Evolutionary conservation across 2,888 invertebrate species (phyloP).

Genomic region (Xestia ashworthii): DNA sequence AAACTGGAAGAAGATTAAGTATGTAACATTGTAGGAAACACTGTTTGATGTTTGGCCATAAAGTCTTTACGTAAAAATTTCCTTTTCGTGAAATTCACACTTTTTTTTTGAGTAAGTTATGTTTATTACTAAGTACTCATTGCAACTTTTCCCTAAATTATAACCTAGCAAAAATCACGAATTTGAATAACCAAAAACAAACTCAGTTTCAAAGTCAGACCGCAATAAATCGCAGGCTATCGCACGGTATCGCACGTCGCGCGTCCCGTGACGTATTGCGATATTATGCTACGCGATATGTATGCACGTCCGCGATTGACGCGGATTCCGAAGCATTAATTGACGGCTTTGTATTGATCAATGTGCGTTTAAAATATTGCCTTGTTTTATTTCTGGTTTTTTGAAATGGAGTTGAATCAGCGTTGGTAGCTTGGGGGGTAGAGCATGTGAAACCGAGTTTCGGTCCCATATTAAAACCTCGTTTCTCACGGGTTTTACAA

Average conservation of each 20-base stretch:
- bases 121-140: not conserved
- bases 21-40: not conserved
- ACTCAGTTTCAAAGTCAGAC: conserved; percentile 41
- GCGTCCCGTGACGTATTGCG: conserved; percentile 69
- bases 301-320: conserved; percentile 59
- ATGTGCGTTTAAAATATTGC: conserved; percentile 27
- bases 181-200: conserved; percentile 46
- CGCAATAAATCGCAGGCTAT: conserved; percentile 74
- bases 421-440: not conserved
- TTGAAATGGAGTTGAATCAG: not conserved
- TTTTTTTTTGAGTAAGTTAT: not conserved
- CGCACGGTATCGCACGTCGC: conserved; percentile 70
- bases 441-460: too few species aligned
- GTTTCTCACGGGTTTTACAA: too few species aligned
- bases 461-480: too few species aligned
- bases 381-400: conserved; percentile 12
- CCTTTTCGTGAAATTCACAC: not conserved
- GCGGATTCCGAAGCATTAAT: conserved; percentile 51
- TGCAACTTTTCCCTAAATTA: not conserved
- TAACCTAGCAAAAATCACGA: conserved; percentile 5
- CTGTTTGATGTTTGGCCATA: not conserved
- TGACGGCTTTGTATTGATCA: conserved; percentile 53
- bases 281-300: conserved; percentile 70
- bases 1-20: not conserved
- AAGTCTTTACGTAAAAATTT: not conserved